Conservation (phyloP, 2,797 vertebrate species). For the Tinamus major region DNA sequence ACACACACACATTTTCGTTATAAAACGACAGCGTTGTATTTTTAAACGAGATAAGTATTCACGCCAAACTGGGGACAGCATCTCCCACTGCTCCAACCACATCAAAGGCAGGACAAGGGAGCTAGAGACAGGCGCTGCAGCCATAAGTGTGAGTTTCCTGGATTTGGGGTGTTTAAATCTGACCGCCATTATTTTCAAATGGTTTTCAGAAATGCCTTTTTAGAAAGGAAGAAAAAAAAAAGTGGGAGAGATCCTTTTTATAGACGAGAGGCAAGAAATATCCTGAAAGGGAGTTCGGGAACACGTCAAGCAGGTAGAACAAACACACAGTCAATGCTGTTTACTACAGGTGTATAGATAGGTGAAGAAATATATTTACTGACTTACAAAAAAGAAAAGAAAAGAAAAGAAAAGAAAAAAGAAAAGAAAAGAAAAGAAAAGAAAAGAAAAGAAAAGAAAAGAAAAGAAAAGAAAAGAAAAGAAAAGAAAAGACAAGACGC, state of each 20-base stretch:
- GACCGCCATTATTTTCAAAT: constrained; percentile 16
- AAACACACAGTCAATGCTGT: neutral
- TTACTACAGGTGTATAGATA: neutral
- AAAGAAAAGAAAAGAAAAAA: too few species aligned
- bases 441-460: neutral
- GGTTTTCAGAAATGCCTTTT: constrained; percentile 33
- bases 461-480: neutral
- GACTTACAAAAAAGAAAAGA: neutral
- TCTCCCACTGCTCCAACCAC: constrained; percentile 64
- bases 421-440: neutral
- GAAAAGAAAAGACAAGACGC: neutral
- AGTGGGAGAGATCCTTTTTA: neutral
- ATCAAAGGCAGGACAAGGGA: constrained; percentile 63
- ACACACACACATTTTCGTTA: neutral
- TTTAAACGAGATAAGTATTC: constrained; percentile 56
- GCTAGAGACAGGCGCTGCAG: constrained; percentile 45
- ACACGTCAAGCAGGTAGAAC: neutral
- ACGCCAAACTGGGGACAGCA: constrained; percentile 35
- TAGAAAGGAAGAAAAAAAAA: neutral
- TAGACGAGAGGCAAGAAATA: constrained; percentile 21
- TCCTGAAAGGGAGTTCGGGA: neutral
- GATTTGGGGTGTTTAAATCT: constrained; percentile 65
- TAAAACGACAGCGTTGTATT: constrained; percentile 30
- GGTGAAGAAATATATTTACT: neutral
- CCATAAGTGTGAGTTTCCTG: constrained; percentile 68